These are phyloP conservation scores for Petrocephalus microphthalmus DNA, from an alignment of 2,113 vertebrate species.

Conservation along the genomic window DNA sequence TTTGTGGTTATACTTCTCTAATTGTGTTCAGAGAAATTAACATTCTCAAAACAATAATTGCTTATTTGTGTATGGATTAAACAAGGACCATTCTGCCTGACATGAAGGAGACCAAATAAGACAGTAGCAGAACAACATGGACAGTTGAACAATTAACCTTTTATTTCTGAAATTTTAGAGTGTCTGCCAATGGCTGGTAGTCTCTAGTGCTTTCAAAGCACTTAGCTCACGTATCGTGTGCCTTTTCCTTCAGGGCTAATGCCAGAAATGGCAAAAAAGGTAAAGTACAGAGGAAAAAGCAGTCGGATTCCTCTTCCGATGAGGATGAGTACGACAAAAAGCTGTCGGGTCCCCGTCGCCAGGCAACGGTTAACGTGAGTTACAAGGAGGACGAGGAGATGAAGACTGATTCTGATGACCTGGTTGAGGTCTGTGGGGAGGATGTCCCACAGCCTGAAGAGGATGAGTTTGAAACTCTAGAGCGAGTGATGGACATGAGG, in stretches of 20 bases:
- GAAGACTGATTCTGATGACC: conserved; percentile 94
- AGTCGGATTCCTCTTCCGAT: conserved; percentile 71
- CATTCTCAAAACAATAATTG: not conserved
- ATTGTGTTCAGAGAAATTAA: not conserved
- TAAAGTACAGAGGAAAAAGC: conserved; percentile 72
- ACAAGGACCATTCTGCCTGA: not conserved
- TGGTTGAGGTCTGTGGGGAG: conserved; percentile 89
- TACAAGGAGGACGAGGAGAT: conserved; percentile 96
- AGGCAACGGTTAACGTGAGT: conserved; percentile 93
- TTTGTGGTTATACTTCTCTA: not conserved
- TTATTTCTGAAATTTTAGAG: not conserved
- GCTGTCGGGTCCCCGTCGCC: conserved; percentile 79
- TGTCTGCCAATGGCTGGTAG: not conserved
- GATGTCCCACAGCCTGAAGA: conserved; percentile 91
- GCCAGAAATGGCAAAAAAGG: conserved; percentile 83
- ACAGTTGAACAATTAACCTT: not conserved
- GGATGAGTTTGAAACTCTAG: conserved; percentile 97
- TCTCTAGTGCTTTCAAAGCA: not conserved
- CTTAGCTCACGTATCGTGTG: not conserved
- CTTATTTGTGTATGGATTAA: not conserved
- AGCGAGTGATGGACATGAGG: conserved; percentile 87
- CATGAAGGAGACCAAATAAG: not conserved
- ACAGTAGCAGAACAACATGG: not conserved
- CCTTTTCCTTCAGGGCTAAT: conserved; percentile 62
- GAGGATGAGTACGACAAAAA: conserved; percentile 78